phyloP scores from a whole-genome alignment of 2,797 vertebrate species.

The Rhadinocentrus ornatus region DNA sequence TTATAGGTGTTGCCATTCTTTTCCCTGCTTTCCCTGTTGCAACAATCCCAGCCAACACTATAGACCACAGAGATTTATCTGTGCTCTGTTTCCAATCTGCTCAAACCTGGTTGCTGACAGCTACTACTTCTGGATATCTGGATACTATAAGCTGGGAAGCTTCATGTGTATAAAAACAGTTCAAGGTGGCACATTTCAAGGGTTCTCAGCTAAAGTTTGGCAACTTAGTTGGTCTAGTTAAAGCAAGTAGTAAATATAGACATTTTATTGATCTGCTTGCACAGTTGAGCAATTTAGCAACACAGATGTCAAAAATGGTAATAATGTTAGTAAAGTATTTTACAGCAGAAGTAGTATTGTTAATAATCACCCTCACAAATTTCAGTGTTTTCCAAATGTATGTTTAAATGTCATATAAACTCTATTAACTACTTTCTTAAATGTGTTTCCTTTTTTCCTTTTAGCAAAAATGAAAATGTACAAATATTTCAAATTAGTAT shows the following conservation, averaged over 20 bases:
- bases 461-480: background rate
- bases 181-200: background rate
- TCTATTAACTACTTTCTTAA: background rate
- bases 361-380: slow-evolving; percentile 18
- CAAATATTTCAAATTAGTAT: slow-evolving; percentile 8
- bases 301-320: background rate
- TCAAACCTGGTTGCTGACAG: background rate
- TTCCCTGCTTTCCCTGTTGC: no score
- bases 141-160: background rate
- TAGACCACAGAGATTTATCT: no score
- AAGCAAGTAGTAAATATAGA: background rate
- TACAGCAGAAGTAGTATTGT: slow-evolving; percentile 19
- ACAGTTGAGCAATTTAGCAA: background rate
- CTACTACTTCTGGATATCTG: background rate
- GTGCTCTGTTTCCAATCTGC: background rate
- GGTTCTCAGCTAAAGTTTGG: background rate
- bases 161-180: background rate
- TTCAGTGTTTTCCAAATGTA: slow-evolving; percentile 20
- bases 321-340: background rate
- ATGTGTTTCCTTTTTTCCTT: background rate
- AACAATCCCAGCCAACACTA: no score
- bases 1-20: no score
- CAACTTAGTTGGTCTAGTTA: background rate
- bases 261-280: background rate
- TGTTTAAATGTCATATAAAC: slow-evolving; percentile 31